phyloP scores from a whole-genome alignment of 2,113 vertebrate genomes.

The Micromys minutus region DNA sequence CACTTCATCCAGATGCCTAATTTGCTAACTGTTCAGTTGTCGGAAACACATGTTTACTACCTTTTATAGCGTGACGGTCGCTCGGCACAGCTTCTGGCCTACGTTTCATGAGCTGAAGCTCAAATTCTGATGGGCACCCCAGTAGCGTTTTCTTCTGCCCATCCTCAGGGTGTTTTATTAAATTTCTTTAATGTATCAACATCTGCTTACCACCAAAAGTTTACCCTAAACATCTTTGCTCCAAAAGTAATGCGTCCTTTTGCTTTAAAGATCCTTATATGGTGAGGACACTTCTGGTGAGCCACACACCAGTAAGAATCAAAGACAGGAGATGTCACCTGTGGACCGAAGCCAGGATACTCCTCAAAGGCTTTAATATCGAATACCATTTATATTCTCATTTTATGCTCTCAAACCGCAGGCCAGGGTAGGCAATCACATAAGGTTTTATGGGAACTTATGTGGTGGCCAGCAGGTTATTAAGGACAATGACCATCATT shows the following conservation, averaged over 20 bases:
- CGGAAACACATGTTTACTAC: slow-evolving; percentile 82
- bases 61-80: slow-evolving; percentile 67
- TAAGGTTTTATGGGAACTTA: background rate
- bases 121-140: slow-evolving; percentile 74
- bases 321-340: background rate
- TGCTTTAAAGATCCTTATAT: slow-evolving; percentile 17
- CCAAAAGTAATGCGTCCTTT: slow-evolving; percentile 35
- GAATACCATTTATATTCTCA: background rate
- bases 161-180: slow-evolving; percentile 56
- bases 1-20: slow-evolving; percentile 84
- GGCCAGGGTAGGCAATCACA: background rate
- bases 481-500: background rate
- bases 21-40: slow-evolving; percentile 84
- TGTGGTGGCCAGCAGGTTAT: no score
- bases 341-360: background rate
- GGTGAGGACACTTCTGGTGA: background rate
- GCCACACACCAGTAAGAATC: background rate
- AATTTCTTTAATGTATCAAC: slow-evolving; percentile 60
- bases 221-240: slow-evolving; percentile 37
- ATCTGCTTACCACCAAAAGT: slow-evolving; percentile 47
- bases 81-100: slow-evolving; percentile 80
- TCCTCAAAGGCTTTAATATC: background rate
- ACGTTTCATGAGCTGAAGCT: slow-evolving; percentile 73
- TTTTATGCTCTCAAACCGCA: background rate
- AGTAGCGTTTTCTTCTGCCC: slow-evolving; percentile 63